Percentiles rank a stretch among this genome's conserved stretches.
Evolutionary conservation across 2,888 invertebrate species (phyloP).

Genomic region (Strigamia transsilvanica): DNA sequence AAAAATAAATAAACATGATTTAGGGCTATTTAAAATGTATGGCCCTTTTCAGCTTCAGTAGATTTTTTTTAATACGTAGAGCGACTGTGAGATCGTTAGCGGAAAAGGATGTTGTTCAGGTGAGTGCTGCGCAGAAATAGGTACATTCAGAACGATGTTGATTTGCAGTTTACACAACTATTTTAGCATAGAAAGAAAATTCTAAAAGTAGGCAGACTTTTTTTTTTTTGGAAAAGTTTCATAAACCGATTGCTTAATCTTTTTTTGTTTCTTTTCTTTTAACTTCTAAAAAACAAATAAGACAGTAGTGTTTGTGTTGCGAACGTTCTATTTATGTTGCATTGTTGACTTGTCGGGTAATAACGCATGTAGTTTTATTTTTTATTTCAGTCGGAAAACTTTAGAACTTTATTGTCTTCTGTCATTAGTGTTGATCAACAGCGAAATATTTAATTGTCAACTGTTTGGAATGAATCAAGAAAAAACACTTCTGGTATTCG

Average conservation of each 20-base stretch:
- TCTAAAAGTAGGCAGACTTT: background rate
- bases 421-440: background rate
- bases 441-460: background rate
- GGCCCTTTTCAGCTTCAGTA: background rate
- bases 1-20: background rate
- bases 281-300: background rate
- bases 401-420: constrained; percentile 3
- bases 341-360: too few relatives aligned
- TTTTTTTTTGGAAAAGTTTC: background rate
- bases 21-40: background rate
- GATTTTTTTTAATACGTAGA: background rate
- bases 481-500: constrained; percentile 62
- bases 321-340: too few relatives aligned
- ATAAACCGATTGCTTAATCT: background rate
- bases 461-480: background rate
- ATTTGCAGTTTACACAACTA: background rate
- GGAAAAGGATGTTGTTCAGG: constrained; percentile 24
- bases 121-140: background rate
- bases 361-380: background rate
- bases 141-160: background rate
- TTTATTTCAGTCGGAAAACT: background rate
- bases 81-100: background rate
- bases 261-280: background rate
- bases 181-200: background rate
- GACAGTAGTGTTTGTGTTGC: too few relatives aligned